Conservation (phyloP, 1,140 invertebrate genomes). For the Panagrolaimus sp. region DNA sequence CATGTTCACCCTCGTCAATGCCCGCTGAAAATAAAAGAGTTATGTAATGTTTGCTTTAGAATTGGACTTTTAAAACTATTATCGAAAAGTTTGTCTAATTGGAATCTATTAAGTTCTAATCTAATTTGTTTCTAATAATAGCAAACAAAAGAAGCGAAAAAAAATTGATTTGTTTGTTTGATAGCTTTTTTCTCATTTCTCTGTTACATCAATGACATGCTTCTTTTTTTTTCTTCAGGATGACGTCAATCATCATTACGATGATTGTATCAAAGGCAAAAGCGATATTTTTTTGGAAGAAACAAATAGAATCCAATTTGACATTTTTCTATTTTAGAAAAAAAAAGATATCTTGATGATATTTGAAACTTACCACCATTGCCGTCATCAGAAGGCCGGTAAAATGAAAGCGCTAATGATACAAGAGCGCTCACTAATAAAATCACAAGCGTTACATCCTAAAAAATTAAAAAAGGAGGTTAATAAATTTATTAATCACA, state of each 20-base stretch:
- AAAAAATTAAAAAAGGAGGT: slow-evolving; percentile 29
- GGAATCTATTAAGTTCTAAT: too few relatives aligned
- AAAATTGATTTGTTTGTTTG: slow-evolving; percentile 17
- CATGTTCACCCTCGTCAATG: slow-evolving; percentile 46
- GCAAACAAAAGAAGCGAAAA: background rate
- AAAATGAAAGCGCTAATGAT: slow-evolving; percentile 85
- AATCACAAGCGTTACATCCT: slow-evolving; percentile 94
- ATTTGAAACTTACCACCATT: slow-evolving; percentile 2
- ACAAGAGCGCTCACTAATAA: slow-evolving; percentile 67
- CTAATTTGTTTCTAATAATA: too few relatives aligned
- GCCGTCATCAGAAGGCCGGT: slow-evolving; percentile 67
- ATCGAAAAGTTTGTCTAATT: too few relatives aligned
- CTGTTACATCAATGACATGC: background rate
- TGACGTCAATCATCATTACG: slow-evolving; percentile 13
- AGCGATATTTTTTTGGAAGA: too few relatives aligned
- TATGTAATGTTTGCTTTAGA: too few relatives aligned
- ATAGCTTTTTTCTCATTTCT: background rate
- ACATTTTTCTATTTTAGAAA: too few relatives aligned
- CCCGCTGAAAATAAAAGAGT: slow-evolving; percentile 32
- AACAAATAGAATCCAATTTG: too few relatives aligned
- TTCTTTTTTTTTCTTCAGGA: background rate
- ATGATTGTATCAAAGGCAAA: too few relatives aligned
- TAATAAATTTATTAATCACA: too few relatives aligned
- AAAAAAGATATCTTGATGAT: too few relatives aligned
- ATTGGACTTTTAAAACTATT: too few relatives aligned